phyloP scores from a whole-genome alignment of 2,797 vertebrate species.

The Poecile montanus region DNA sequence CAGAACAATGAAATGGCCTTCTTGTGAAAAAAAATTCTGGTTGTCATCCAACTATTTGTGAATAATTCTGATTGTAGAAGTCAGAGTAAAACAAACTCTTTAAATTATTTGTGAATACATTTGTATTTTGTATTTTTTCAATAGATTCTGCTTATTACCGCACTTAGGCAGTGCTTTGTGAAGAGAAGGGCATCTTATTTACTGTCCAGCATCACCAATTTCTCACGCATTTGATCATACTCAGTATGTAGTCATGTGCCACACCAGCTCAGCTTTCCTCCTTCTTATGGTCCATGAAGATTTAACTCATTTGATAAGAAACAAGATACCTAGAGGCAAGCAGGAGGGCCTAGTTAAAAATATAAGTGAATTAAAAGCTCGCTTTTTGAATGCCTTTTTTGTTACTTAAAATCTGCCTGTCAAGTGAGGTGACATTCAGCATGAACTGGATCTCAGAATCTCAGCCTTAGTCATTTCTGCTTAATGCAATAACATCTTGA shows the following conservation, averaged over 20 bases:
- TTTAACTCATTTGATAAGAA: conserved; percentile 33
- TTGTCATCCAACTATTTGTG: conserved; percentile 37
- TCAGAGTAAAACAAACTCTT: conserved; percentile 31
- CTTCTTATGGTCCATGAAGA: not conserved
- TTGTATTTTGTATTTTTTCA: conserved; percentile 8
- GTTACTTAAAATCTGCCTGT: conserved; percentile 33
- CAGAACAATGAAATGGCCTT: conserved; percentile 58
- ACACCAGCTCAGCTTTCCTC: not conserved
- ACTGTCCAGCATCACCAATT: not conserved
- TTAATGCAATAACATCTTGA: conserved; percentile 62
- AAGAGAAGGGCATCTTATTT: not conserved
- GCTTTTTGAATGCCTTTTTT: conserved; percentile 17
- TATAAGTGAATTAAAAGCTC: conserved; percentile 1
- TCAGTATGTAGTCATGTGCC: not conserved
- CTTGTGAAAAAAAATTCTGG: conserved; percentile 34
- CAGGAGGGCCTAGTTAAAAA: conserved; percentile 1
- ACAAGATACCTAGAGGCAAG: conserved; percentile 1
- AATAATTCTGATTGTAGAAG: conserved; percentile 26
- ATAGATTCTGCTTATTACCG: not conserved
- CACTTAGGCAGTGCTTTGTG: not conserved
- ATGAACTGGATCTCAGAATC: conserved; percentile 24
- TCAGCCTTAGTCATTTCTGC: conserved; percentile 44
- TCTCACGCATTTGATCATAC: not conserved
- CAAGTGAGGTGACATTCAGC: conserved; percentile 40
- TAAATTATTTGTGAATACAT: not conserved